Evolutionary conservation across 2,888 invertebrate genomes (phyloP).

Genomic region (Listrodromus nycthemerus): DNA sequence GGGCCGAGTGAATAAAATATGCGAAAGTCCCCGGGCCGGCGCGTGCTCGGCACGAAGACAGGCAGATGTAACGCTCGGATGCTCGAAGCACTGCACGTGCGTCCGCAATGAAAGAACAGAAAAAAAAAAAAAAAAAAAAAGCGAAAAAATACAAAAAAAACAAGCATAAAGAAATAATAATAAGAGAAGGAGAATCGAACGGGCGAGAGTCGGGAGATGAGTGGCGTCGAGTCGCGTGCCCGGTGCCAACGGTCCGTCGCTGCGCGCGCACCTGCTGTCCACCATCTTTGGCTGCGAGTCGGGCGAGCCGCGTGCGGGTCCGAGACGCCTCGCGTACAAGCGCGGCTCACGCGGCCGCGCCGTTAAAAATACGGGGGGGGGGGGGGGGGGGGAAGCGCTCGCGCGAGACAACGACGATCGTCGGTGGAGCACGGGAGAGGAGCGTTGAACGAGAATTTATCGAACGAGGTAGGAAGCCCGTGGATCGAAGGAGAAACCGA

Average conservation of each 20-base stretch:
- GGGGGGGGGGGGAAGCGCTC: too few relatives aligned
- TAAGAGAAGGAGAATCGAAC: background rate
- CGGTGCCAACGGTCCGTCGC: conserved; percentile 63
- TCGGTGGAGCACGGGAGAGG: background rate
- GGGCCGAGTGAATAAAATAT: background rate
- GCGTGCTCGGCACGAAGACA: conserved; percentile 27
- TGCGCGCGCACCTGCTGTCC: conserved; percentile 76
- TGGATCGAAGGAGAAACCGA: conserved; percentile 38
- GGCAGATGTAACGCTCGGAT: conserved; percentile 62
- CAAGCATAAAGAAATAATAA: background rate
- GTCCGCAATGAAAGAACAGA: conserved; percentile 10
- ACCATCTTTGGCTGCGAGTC: conserved; percentile 74
- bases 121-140: conserved; percentile 6
- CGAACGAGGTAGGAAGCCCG: conserved; percentile 45
- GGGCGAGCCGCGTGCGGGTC: conserved; percentile 20
- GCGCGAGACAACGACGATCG: background rate
- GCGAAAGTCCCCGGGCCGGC: conserved; percentile 52
- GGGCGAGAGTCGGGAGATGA: background rate
- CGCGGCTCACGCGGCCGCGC: background rate
- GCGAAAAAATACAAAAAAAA: conserved; percentile 2
- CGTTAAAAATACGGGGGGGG: too few relatives aligned
- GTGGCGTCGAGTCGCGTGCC: conserved; percentile 75
- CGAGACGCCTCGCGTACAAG: background rate
- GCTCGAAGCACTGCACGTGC: conserved; percentile 49
- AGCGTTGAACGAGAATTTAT: conserved; percentile 53